Base-by-base conservation (phyloP, 2,888 invertebrate species). In the Mechanitis mazaeus region DNA sequence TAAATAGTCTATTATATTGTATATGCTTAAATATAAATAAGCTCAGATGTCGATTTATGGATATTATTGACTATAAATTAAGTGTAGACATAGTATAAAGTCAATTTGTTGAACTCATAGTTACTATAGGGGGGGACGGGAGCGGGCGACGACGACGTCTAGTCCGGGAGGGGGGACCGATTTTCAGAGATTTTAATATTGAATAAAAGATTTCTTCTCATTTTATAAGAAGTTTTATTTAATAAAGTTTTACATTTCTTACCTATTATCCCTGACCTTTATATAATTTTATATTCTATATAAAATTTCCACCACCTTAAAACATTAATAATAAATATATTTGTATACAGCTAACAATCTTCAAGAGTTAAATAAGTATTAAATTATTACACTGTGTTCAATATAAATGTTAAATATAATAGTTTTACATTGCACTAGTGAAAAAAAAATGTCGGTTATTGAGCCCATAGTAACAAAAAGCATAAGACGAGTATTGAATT, bases 151-250 rank as follows among this genome's bases (percentile, higher is more conserved):
- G 68, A 70, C 61, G 69, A 62, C 70, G 65, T 66, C 54, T 58
- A 60, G 60, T 60, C 63, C 62, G 63, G 65, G 59, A 65, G 64
- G 65, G 67, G 60, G 59, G 59, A 55, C 54, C 50, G 64, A 63
- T 66, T 69, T 69, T 72, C 73, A 71, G 72, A 76, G 76, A 76
- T 72, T 75, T 75, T 71, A 75, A 79, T 50, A 78, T 79, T 78
- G 74, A 82, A 80, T 80, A 84, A 83, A 80, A 58, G 75, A 80
- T 80, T 81, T 78, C 71, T 68, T 74, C 68, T 71, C 68, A 67
- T 64, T 66, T 64, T 61, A 57, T 46, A 47, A 50, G n/a, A 42
- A 55, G 33, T 71, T 72, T 73, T 68, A 68, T 66, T 72, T 5
- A 35, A 35, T 35, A 35, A 35, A 35, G 69, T 5, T 42, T 50